Base-by-base conservation (phyloP, 2,888 invertebrate genomes). In the Parelbella ahira region DNA sequence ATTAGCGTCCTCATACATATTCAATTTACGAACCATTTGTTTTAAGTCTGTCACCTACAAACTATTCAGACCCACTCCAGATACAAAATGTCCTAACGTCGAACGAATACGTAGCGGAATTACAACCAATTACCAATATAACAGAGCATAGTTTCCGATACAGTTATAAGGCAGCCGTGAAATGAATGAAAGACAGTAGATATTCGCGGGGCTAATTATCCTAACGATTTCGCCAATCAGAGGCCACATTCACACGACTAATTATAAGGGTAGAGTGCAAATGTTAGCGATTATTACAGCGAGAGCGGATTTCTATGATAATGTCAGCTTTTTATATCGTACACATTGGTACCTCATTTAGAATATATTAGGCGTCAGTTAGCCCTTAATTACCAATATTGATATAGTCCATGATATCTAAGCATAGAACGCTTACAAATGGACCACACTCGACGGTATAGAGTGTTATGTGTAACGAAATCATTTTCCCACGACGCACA, bases 201-300 rank as follows among this genome's bases (percentile, higher is more conserved):
- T 30, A 23, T 15, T 33, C 43, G 37, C 33, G 15, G 30, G 20
- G 27, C 25, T 44, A 50, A 45, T 48, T 48, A 44, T 34, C 44
- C 34, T 50, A 50, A 49, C 47, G 44, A 44, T 46, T 50, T 48
- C 41, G 42, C 46, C 45, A 48, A 48, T 48, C 44, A 48, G 45
- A 41, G 32, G 21, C 21, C 15, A 27, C 28, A 47, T 45, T 46
- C 41, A 38, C 41, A 44, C 38, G 45, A 32, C 21, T 48, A 48
- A 50, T 50, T 29, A 27, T 27, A 37, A 27, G 18, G 9, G 18
- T 32, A 7, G 11, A 34, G 9, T 15, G 10, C 18, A 7, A 24
- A 15, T 36, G 30, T 4, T 2, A 7, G 34, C 24, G 9, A 9
- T 4, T 2, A 8, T 6, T 5, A 3, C 6, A 20, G 33, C 7